Percentiles rank a stretch among this genome's conserved stretches.
Evolutionary conservation across 1,140 invertebrate species (phyloP).

Genomic region (Philopotamus ludificatus): DNA sequence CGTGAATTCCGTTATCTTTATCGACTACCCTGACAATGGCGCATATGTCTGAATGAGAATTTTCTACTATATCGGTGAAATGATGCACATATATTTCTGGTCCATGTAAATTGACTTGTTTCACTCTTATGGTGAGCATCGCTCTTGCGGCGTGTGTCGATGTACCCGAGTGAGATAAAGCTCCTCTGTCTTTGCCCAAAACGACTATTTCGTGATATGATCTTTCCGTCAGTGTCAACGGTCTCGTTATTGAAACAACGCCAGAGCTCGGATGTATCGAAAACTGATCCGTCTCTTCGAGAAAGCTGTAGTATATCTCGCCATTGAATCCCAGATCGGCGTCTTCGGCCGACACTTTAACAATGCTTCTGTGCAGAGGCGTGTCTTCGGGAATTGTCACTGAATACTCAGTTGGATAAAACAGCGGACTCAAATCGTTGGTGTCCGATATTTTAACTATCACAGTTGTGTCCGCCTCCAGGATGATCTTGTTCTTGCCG

Average conservation of each 20-base stretch:
- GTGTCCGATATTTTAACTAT: slow-evolving; percentile 74
- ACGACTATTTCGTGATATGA: slow-evolving; percentile 72
- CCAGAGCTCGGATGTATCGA: slow-evolving; percentile 86
- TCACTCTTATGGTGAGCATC: slow-evolving; percentile 36
- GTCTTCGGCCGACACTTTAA: slow-evolving; percentile 79
- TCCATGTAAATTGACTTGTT: slow-evolving; percentile 74
- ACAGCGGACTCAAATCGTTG: slow-evolving; percentile 84
- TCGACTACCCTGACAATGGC: slow-evolving; percentile 81
- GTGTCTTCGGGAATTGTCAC: slow-evolving; percentile 79
- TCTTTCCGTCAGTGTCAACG: slow-evolving; percentile 67
- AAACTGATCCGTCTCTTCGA: slow-evolving; percentile 76
- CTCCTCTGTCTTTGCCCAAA: slow-evolving; percentile 74
- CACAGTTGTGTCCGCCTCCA: slow-evolving; percentile 69
- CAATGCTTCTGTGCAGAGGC: slow-evolving; percentile 70
- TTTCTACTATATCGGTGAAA: slow-evolving; percentile 73
- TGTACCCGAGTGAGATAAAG: slow-evolving; percentile 45
- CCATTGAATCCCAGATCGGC: slow-evolving; percentile 87
- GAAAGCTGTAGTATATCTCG: slow-evolving; percentile 89
- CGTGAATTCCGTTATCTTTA: slow-evolving; percentile 74
- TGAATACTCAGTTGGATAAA: slow-evolving; percentile 78
- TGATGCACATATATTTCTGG: slow-evolving; percentile 77
- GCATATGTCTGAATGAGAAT: slow-evolving; percentile 77
- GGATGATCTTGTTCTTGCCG: slow-evolving; percentile 55
- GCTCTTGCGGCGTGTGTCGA: slow-evolving; percentile 36
- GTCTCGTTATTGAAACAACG: slow-evolving; percentile 75